These are phyloP conservation scores for Anguilla anguilla DNA, from an alignment of 2,797 vertebrate genomes.

Conservation along the genomic window DNA sequence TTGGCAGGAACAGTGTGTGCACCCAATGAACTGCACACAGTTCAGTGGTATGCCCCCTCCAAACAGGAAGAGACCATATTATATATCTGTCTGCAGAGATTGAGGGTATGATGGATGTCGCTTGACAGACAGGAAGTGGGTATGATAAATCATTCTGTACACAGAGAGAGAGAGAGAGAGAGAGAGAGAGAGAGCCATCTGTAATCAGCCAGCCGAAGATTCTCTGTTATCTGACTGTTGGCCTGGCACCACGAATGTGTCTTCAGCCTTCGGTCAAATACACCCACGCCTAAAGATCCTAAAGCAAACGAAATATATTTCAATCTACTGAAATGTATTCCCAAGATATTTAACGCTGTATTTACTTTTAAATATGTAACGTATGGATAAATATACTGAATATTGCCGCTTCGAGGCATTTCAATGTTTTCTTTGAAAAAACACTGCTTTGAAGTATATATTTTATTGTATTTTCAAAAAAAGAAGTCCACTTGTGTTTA, in stretches of 20 bases:
- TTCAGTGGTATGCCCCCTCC: background rate
- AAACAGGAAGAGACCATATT: background rate
- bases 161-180: background rate
- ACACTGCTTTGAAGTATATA: background rate
- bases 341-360: background rate
- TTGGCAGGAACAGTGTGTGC: background rate
- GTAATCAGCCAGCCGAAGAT: background rate
- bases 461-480: background rate
- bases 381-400: background rate
- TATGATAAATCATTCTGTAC: background rate
- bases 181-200: background rate
- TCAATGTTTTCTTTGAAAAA: background rate
- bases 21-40: too few relatives aligned
- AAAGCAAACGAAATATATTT: background rate
- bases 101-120: background rate
- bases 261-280: background rate
- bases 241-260: background rate
- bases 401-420: background rate
- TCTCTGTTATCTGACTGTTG: constrained; percentile 5
- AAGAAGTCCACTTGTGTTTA: background rate
- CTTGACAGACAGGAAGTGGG: background rate
- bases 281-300: background rate
- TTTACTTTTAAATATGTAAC: background rate
- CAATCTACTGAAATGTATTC: background rate
- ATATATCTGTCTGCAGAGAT: background rate